phyloP scores from a whole-genome alignment of 2,888 invertebrate genomes.

The Erynnis tages region DNA sequence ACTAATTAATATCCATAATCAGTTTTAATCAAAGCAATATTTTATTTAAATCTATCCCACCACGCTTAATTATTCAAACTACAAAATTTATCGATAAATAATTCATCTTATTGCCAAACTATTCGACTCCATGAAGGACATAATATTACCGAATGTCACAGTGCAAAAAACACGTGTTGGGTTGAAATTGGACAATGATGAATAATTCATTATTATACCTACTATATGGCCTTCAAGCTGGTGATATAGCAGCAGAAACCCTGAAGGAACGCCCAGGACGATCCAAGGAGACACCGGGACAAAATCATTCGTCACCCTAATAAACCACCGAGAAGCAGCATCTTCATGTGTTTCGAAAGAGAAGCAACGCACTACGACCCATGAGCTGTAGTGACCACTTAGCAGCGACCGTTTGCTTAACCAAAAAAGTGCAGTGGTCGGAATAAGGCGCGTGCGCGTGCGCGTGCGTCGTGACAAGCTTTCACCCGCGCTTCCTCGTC shows the following conservation, averaged over 20 bases:
- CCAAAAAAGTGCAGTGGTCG: neutral
- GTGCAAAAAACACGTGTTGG: conserved; percentile 33
- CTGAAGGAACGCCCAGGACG: no score
- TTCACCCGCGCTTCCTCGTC: conserved; percentile 36
- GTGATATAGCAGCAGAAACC: no score
- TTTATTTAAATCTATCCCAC: conserved; percentile 3
- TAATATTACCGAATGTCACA: conserved; percentile 7
- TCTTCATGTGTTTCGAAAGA: no score
- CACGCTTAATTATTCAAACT: conserved; percentile 8
- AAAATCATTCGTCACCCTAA: no score
- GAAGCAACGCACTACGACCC: no score
- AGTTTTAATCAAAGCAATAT: neutral
- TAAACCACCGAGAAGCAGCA: no score
- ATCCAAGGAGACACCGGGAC: no score
- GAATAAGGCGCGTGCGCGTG: neutral
- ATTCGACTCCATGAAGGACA: conserved; percentile 13
- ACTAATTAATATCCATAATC: neutral
- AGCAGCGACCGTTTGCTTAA: conserved; percentile 21
- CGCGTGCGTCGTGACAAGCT: conserved; percentile 36
- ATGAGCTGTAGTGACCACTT: no score
- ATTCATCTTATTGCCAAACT: conserved; percentile 15
- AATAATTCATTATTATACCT: conserved; percentile 31
- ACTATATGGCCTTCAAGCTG: no score
- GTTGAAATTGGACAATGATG: conserved; percentile 36
- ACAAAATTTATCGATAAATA: conserved; percentile 14